These are phyloP conservation scores for Heteromormyrus szaboi DNA, from an alignment of 2,797 vertebrate genomes.

Conservation along the genomic window DNA sequence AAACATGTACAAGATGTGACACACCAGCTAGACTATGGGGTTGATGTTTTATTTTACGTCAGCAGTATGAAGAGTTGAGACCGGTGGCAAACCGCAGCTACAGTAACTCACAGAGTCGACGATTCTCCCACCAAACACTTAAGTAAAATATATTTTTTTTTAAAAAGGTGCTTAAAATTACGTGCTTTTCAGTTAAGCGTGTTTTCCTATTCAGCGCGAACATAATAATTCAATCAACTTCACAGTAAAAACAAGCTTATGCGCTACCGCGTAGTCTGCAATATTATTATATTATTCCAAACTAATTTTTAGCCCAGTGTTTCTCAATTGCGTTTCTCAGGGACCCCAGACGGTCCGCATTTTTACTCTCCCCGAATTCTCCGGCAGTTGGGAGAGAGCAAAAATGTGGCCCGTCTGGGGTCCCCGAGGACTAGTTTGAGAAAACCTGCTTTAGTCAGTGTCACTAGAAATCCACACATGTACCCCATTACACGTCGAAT, in stretches of 20 bases:
- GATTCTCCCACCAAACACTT: neutral
- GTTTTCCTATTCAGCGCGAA: neutral
- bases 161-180: neutral
- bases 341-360: neutral
- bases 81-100: neutral
- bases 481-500: neutral
- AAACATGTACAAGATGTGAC: neutral
- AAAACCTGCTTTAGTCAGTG: neutral
- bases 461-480: neutral
- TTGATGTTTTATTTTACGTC: neutral
- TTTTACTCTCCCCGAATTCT: neutral
- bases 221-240: neutral
- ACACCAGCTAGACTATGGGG: neutral
- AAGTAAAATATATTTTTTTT: neutral
- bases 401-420: neutral
- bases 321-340: neutral
- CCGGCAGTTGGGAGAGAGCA: neutral
- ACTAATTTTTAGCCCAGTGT: neutral
- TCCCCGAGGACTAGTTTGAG: neutral
- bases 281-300: neutral
- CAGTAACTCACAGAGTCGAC: neutral
- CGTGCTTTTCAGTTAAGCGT: neutral
- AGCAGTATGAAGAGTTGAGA: neutral
- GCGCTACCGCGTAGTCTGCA: neutral
- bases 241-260: neutral